These are phyloP conservation scores for Platyura marginata DNA, from an alignment of 1,140 invertebrate genomes.

Conservation along the genomic window DNA sequence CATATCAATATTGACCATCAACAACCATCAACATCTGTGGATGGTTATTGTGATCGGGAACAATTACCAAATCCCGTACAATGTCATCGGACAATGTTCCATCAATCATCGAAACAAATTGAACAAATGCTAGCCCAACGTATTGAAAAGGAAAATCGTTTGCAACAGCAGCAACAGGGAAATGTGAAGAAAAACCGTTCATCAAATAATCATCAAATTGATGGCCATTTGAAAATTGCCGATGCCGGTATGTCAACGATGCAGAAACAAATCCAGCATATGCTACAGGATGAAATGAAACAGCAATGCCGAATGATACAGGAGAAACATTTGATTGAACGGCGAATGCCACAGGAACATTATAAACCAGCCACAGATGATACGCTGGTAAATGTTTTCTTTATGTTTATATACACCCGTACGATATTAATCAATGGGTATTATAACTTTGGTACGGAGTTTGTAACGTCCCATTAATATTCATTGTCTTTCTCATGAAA, in stretches of 20 bases:
- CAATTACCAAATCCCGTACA: not conserved
- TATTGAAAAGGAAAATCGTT: constrained; percentile 14
- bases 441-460: too few species aligned
- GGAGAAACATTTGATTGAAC: constrained; percentile 23
- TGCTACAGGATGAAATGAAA: constrained; percentile 23
- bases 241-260: not conserved
- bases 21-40: too few species aligned
- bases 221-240: not conserved
- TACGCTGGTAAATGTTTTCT: not conserved
- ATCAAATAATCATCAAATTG: too few species aligned
- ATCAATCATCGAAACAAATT: constrained; percentile 21
- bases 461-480: too few species aligned
- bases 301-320: constrained; percentile 25
- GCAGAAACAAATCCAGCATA: constrained; percentile 22
- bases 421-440: too few species aligned
- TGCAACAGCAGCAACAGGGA: not conserved
- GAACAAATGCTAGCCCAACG: constrained; percentile 22
- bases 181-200: too few species aligned
- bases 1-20: too few species aligned
- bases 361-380: not conserved
- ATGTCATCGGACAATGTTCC: constrained; percentile 6
- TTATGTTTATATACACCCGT: not conserved
- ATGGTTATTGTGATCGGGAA: not conserved
- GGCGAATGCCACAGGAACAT: constrained; percentile 19
- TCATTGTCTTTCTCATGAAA: not conserved